These are phyloP conservation scores for Trematocara unimaculatum DNA, from an alignment of 2,113 vertebrate species.

Conservation along the genomic window DNA sequence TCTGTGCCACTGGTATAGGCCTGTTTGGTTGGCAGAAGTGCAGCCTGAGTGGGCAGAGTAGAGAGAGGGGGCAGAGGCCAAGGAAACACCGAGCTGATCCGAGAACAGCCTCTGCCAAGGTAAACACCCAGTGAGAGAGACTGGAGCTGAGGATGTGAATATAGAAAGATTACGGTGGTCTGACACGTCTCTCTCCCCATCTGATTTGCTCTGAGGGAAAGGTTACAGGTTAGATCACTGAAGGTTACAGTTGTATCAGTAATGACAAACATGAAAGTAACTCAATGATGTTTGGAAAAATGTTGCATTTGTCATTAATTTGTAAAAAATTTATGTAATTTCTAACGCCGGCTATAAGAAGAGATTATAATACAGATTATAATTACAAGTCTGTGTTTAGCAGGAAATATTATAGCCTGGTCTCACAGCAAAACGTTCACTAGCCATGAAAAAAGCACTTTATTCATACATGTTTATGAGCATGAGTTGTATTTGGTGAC, in stretches of 20 bases:
- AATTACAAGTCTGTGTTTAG: background rate
- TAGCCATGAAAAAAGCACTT: background rate
- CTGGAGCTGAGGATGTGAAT: slow-evolving; percentile 19
- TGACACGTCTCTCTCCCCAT: slow-evolving; percentile 23
- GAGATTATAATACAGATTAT: background rate
- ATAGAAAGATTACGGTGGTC: slow-evolving; percentile 31
- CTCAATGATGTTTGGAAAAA: background rate
- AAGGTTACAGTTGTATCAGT: background rate
- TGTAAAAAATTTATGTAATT: background rate
- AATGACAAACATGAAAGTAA: background rate
- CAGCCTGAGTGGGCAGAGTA: slow-evolving; percentile 40
- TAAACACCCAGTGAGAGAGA: slow-evolving; percentile 19
- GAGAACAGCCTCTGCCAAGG: slow-evolving; percentile 34
- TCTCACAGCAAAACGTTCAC: background rate
- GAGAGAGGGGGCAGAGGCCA: slow-evolving; percentile 36
- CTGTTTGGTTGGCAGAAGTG: slow-evolving; percentile 6
- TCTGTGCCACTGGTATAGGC: background rate
- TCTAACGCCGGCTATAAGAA: background rate
- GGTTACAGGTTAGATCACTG: background rate
- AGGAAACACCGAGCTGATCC: slow-evolving; percentile 17
- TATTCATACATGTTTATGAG: background rate
- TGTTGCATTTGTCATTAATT: background rate
- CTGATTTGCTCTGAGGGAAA: slow-evolving; percentile 3
- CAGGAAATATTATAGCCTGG: background rate
- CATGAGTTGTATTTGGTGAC: background rate